Evolutionary conservation across 2,113 vertebrate genomes (phyloP).

Genomic region (Seriola quinqueradiata): DNA sequence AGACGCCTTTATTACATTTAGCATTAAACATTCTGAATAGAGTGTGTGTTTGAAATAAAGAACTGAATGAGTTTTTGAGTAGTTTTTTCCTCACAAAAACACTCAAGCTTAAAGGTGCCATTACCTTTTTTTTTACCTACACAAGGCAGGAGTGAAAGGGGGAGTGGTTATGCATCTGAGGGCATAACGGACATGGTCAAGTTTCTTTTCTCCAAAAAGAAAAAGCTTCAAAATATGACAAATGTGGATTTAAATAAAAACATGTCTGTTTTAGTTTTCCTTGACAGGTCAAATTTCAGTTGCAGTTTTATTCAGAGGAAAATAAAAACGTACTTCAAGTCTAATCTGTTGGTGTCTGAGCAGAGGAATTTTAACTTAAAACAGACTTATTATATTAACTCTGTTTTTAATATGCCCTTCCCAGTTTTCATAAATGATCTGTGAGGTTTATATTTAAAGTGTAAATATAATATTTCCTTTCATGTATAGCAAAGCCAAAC

Average conservation of each 20-base stretch:
- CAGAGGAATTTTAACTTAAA: conserved; percentile 12
- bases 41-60: conserved; percentile 16
- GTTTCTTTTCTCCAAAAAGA: not conserved
- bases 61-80: not conserved
- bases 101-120: not conserved
- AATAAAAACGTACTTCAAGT: conserved; percentile 20
- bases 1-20: conserved; percentile 22
- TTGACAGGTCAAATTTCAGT: not conserved
- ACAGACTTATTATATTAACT: not conserved
- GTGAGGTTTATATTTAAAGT: conserved; percentile 7
- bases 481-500: conserved; percentile 19
- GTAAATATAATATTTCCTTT: conserved; percentile 33
- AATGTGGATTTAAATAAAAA: not conserved
- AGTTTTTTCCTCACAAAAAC: not conserved
- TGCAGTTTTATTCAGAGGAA: not conserved
- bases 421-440: conserved; percentile 22
- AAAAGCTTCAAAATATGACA: conserved; percentile 9
- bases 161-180: conserved; percentile 39
- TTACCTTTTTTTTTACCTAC: conserved; percentile 8
- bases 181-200: not conserved
- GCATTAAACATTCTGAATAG: not conserved
- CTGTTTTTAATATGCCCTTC: conserved; percentile 19
- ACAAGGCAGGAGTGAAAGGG: conserved; percentile 20
- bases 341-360: not conserved
- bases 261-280: conserved; percentile 15